Evolutionary conservation across 2,797 vertebrate species (phyloP).

Genomic region (Pteropus rufus): DNA sequence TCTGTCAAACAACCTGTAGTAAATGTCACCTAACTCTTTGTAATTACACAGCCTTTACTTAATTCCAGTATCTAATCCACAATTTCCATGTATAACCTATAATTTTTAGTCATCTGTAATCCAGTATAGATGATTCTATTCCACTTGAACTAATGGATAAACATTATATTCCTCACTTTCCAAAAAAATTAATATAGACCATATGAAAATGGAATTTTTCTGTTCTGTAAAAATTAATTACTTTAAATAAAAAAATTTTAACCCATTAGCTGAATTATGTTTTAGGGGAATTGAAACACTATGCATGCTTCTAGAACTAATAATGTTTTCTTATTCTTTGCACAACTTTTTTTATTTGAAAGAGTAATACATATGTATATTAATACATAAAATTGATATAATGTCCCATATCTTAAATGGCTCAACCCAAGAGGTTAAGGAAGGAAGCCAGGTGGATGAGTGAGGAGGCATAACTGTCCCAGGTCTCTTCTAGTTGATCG

Average conservation of each 20-base stretch:
- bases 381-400: background rate
- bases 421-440: background rate
- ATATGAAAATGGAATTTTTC: background rate
- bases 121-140: background rate
- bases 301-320: background rate
- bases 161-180: background rate
- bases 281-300: background rate
- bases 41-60: background rate
- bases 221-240: background rate
- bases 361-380: background rate
- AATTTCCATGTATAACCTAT: background rate
- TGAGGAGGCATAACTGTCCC: background rate
- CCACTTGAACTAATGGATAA: background rate
- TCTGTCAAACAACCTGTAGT: background rate
- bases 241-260: background rate
- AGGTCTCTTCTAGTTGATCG: background rate
- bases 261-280: background rate
- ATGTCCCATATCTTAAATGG: background rate
- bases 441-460: background rate
- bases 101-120: background rate
- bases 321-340: background rate
- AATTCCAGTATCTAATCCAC: background rate
- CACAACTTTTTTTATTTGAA: background rate
- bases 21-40: background rate
- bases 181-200: background rate